These are phyloP conservation scores for Drosophila subquinaria DNA, from an alignment of 2,888 invertebrate genomes.

Conservation along the genomic window DNA sequence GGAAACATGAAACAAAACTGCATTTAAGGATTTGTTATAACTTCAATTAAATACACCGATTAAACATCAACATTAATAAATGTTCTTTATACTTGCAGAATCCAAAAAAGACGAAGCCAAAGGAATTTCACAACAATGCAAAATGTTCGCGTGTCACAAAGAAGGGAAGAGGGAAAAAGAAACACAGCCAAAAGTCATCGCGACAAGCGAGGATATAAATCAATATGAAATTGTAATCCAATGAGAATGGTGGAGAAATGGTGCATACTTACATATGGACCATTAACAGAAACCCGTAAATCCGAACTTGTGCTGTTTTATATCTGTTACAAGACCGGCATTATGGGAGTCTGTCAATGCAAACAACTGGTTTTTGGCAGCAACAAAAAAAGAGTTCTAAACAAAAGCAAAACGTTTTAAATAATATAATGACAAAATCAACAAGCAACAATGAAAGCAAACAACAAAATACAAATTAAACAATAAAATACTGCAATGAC, in stretches of 20 bases:
- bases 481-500: not conserved
- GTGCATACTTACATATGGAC: slow-evolving; percentile 85
- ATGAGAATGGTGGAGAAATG: slow-evolving; percentile 62
- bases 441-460: not conserved
- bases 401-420: slow-evolving; percentile 2
- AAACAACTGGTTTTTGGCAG: slow-evolving; percentile 83
- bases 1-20: not conserved
- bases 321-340: slow-evolving; percentile 86
- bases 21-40: not conserved
- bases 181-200: not conserved
- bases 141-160: slow-evolving; percentile 12
- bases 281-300: slow-evolving; percentile 86
- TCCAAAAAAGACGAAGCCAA: not conserved
- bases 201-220: slow-evolving; percentile 16
- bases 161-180: not conserved
- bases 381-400: slow-evolving; percentile 35
- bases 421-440: not conserved
- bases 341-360: slow-evolving; percentile 86
- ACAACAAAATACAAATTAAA: not conserved
- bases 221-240: slow-evolving; percentile 33
- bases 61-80: not conserved
- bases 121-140: slow-evolving; percentile 37
- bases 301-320: slow-evolving; percentile 86
- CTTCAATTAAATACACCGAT: not conserved
- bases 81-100: slow-evolving; percentile 3